These are phyloP conservation scores for Drosophila suzukii DNA, from an alignment of 1,140 invertebrate genomes.

Conservation along the genomic window DNA sequence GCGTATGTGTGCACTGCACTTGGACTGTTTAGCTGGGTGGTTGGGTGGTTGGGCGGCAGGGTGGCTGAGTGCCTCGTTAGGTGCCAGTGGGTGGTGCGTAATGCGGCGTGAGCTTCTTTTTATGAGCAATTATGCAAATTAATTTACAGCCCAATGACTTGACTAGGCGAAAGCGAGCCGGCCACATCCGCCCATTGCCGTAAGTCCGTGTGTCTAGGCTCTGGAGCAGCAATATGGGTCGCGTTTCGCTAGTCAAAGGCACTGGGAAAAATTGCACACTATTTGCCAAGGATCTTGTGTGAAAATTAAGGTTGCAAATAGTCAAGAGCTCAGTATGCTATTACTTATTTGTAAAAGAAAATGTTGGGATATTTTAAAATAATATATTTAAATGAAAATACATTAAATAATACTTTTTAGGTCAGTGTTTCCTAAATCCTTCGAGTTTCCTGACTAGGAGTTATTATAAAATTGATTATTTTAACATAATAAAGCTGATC, in stretches of 20 bases:
- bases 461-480: too few relatives aligned
- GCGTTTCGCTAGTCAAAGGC: constrained; percentile 24
- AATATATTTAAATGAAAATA: too few relatives aligned
- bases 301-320: too few relatives aligned
- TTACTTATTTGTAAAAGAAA: too few relatives aligned
- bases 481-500: too few relatives aligned
- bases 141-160: constrained; percentile 64
- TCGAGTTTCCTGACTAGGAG: too few relatives aligned
- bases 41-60: constrained; percentile 1
- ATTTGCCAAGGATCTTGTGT: neutral
- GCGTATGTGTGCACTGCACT: constrained; percentile 40
- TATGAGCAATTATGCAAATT: constrained; percentile 82
- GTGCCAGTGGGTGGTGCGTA: constrained; percentile 58
- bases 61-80: constrained; percentile 31
- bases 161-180: constrained; percentile 61
- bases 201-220: constrained; percentile 23
- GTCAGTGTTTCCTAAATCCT: neutral
- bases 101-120: constrained; percentile 68
- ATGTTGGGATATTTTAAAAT: too few relatives aligned
- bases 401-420: too few relatives aligned
- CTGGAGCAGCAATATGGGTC: constrained; percentile 32
- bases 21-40: constrained; percentile 16
- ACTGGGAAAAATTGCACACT: constrained; percentile 9
- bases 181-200: constrained; percentile 28
- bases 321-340: too few relatives aligned